Evolutionary conservation across 1,140 invertebrate species (phyloP), one percentile per base, ranked within the genome.

Genomic region (Pomacea maculata): DNA sequence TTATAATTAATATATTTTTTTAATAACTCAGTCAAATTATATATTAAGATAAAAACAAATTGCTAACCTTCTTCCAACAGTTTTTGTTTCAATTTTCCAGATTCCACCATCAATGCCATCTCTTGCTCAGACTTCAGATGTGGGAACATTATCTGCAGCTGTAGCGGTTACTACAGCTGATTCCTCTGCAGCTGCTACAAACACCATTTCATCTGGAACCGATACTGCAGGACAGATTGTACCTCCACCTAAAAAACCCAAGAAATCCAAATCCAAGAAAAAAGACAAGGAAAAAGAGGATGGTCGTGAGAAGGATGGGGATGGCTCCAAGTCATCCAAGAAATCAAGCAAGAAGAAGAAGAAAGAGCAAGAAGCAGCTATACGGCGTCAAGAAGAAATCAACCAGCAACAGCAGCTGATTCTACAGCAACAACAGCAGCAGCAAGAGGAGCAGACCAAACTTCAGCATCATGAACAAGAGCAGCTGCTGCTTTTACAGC

Each of bases 211-310:
- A 61, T 11, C 34, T 45, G 34, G 34, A 45, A 45, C 34, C 34
- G 34, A 45, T 45, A 45, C 45, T 74, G 73, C 73, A 74, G 52
- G 52, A 19, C 52, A 55, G 54, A 34, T 57, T 25, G 10, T 19
- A 11, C 70, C 29, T 21, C 79, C 29, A 74, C 71, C 74, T n/a
- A 73, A 71, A n/a, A 81, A 81, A 29, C 29, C 75, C 11, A 78
- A 78, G 67, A 76, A 77, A 29, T 78, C 75, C 9, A 81, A 81
- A 72, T 79, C 77, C 9, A 73, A 76, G 55, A 77, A 61, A 57
- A 81, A 81, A 57, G 76, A 76, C 57, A 81, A 67, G 11, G 77
- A 55, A 15, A 64, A 64, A 54, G 77, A 71, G 17, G 54, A 70
- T 12, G 12, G 21, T 19, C 21, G 52, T 15, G 73, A 57, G 25